Percentiles rank a stretch among this genome's conserved stretches.
phyloP scores from a whole-genome alignment of 2,888 invertebrate species.

The Amiota mariae region DNA sequence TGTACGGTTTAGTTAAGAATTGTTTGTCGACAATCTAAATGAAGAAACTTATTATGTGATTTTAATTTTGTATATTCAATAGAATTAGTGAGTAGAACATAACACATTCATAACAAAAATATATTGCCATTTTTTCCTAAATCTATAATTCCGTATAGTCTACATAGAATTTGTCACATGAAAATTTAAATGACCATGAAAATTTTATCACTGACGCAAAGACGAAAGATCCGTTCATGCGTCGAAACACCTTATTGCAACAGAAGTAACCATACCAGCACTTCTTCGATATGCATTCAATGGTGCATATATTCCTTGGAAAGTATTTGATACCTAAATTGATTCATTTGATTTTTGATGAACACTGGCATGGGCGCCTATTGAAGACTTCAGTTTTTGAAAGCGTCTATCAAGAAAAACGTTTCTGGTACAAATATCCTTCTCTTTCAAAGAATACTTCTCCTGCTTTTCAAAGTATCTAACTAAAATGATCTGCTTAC shows the following conservation, averaged over 20 bases:
- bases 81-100: conserved; percentile 53
- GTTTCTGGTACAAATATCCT: conserved; percentile 40
- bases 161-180: conserved; percentile 69
- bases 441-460: conserved; percentile 38
- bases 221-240: conserved; percentile 73
- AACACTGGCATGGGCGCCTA: conserved; percentile 75
- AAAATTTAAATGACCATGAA: no score
- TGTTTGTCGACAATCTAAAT: no score
- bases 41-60: no score
- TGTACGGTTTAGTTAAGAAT: no score
- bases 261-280: conserved; percentile 76
- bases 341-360: conserved; percentile 74
- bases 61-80: conserved; percentile 5
- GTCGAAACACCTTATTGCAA: conserved; percentile 75
- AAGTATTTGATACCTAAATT: conserved; percentile 76
- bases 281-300: conserved; percentile 74
- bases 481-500: conserved; percentile 58
- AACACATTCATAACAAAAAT: conserved; percentile 76
- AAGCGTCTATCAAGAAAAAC: conserved; percentile 42
- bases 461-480: conserved; percentile 45
- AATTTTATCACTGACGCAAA: conserved; percentile 57
- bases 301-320: conserved; percentile 75
- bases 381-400: conserved; percentile 55
- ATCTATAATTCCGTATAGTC: conserved; percentile 75
- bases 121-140: conserved; percentile 76